phyloP scores from a whole-genome alignment of 30 jellyfish, hydroid and myxozoan genomes.

The Hydractinia echinata region DNA sequence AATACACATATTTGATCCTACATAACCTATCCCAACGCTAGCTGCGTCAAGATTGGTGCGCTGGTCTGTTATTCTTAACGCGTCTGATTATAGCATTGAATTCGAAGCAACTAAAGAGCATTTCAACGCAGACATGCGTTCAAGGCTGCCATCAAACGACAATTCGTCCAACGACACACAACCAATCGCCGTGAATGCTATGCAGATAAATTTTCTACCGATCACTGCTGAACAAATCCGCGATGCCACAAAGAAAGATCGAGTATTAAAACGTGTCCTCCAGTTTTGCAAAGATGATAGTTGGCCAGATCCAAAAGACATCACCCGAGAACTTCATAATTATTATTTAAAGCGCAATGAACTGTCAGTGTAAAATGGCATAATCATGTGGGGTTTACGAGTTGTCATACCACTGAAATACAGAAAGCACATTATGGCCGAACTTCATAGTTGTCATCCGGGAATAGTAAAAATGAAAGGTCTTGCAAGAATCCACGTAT shows the following conservation, averaged over 20 bases:
- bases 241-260: background rate
- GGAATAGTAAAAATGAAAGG: too few relatives aligned
- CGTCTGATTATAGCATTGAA: too few relatives aligned
- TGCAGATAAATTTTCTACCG: too few relatives aligned
- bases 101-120: conserved; percentile 5
- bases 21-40: conserved; percentile 43
- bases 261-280: background rate
- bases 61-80: too few relatives aligned
- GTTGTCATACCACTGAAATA: background rate
- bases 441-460: too few relatives aligned
- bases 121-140: conserved; percentile 1
- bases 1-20: conserved; percentile 50
- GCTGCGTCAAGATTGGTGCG: too few relatives aligned
- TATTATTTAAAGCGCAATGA: background rate
- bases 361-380: background rate
- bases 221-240: background rate
- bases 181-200: background rate
- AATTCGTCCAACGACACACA: background rate
- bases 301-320: too few relatives aligned
- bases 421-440: too few relatives aligned
- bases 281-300: background rate
- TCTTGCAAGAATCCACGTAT: too few relatives aligned
- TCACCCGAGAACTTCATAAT: background rate
- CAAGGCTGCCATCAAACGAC: conserved; percentile 22
- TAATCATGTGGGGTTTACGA: background rate